Conservation (phyloP, 2,888 invertebrate species). For the Oligia strigilis region DNA sequence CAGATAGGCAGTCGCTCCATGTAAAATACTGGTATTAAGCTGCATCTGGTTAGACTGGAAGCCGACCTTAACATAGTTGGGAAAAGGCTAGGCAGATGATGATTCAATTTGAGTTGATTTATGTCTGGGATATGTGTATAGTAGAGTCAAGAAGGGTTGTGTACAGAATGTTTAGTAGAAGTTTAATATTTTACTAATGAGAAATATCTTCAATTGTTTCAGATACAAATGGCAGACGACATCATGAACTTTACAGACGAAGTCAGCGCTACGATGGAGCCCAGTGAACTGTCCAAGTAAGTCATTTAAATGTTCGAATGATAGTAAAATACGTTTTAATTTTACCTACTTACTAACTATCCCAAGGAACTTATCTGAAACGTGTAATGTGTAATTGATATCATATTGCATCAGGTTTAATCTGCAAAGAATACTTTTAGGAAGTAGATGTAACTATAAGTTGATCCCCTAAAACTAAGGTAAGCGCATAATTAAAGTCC, state of each 20-base stretch:
- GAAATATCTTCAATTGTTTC: constrained; percentile 67
- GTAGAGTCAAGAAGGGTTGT: not conserved
- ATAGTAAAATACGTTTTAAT: not conserved
- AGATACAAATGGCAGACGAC: constrained; percentile 78
- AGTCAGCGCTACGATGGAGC: constrained; percentile 70
- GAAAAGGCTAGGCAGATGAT: too few relatives aligned
- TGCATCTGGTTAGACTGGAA: too few relatives aligned
- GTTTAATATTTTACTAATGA: constrained; percentile 7
- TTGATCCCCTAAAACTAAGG: not conserved
- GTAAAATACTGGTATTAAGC: too few relatives aligned
- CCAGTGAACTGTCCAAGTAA: constrained; percentile 81
- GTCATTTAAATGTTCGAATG: constrained; percentile 30
- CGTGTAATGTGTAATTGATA: too few relatives aligned
- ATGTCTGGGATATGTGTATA: not conserved
- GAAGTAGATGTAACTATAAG: not conserved
- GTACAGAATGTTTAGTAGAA: not conserved
- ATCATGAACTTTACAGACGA: constrained; percentile 74
- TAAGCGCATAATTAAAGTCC: too few relatives aligned
- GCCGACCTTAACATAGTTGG: too few relatives aligned
- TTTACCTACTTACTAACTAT: not conserved
- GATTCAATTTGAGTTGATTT: not conserved
- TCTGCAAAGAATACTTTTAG: not conserved
- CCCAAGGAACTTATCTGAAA: not conserved
- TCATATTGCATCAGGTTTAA: not conserved
- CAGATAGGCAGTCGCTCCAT: too few relatives aligned